These are phyloP conservation scores for Drosophila navojoa DNA, from an alignment of 1,140 invertebrate genomes.

Conservation along the genomic window DNA sequence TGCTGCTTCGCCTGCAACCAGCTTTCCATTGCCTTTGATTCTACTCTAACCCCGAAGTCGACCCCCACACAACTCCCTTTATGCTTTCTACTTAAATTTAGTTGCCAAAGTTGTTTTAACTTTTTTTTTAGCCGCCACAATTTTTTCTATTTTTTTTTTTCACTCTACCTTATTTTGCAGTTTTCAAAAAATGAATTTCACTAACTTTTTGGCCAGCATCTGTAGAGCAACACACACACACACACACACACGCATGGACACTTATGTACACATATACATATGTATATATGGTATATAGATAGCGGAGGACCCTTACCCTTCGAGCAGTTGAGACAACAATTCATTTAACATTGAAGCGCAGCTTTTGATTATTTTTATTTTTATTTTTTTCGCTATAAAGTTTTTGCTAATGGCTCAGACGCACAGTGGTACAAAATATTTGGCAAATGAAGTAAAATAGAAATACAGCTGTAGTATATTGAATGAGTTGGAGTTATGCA, in stretches of 20 bases:
- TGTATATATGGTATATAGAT: background rate
- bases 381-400: slow-evolving; percentile 50
- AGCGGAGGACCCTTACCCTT: slow-evolving; percentile 22
- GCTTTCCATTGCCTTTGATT: background rate
- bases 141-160: slow-evolving; percentile 32
- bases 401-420: slow-evolving; percentile 62
- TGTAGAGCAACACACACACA: slow-evolving; percentile 41
- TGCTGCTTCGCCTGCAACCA: background rate
- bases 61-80: background rate
- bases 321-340: slow-evolving; percentile 80
- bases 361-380: slow-evolving; percentile 39
- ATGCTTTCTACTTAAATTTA: slow-evolving; percentile 74
- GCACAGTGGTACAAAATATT: slow-evolving; percentile 49
- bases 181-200: slow-evolving; percentile 73
- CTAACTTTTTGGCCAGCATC: slow-evolving; percentile 59
- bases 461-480: too few species aligned
- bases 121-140: slow-evolving; percentile 53
- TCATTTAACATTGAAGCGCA: slow-evolving; percentile 76
- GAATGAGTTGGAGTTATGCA: too few species aligned
- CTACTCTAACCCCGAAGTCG: too few species aligned
- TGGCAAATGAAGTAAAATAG: background rate
- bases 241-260: too few species aligned
- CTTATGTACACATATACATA: background rate
- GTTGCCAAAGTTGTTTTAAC: slow-evolving; percentile 80
- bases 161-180: slow-evolving; percentile 60